Evolutionary conservation across 1,140 invertebrate species (phyloP), one percentile per base, ranked within the genome.

Genomic region (Hycleus cichorii): DNA sequence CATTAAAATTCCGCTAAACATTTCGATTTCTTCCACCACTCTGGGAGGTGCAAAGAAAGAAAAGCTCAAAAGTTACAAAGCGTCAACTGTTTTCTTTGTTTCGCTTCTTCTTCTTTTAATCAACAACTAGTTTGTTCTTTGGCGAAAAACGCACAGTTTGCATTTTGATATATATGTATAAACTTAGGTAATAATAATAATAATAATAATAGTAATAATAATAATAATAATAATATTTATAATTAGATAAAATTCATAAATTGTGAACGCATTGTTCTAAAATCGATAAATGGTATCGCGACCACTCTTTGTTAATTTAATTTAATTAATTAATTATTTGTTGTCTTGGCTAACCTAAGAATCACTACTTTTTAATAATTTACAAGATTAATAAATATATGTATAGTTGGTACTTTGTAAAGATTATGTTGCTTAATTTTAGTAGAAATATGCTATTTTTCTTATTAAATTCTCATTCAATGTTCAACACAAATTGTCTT

Each of bases 331-430:
- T 32, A 32, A 32, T 32, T 32, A 42, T 42, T 42, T 42, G 18
- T 18, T 18, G 4, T 65, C 59, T 62, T 58, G 45, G 56, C 66
- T 69, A 69, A 49, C 62, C 67, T 69, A 69, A 60, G 10, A 39
- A 50, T 60, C 50, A 51, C 64, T 67, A 69, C 59, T 51, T 47
- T 39, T 64, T 69, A 69, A 45, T 58, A 62, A 67, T 69, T 67
- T 69, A 71, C 68, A 71, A 32, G 62, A 63, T 68, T 71, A 71
- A 64, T 70, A 78, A n/a, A 42, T 42, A 42, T 42, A 42, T 42
- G 9, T 78, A 79, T 79, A 80, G 61, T 81, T 82, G 80, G 80
- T 82, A 82, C 80, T 74, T 80, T 77, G 69, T 78, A 81, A 80
- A 59, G 77, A 81, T 80, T 81, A 81, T 79, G 78, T 80, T 75